These are phyloP conservation scores for Idaea dimidiata DNA, from an alignment of 2,888 invertebrate species.

Conservation along the genomic window DNA sequence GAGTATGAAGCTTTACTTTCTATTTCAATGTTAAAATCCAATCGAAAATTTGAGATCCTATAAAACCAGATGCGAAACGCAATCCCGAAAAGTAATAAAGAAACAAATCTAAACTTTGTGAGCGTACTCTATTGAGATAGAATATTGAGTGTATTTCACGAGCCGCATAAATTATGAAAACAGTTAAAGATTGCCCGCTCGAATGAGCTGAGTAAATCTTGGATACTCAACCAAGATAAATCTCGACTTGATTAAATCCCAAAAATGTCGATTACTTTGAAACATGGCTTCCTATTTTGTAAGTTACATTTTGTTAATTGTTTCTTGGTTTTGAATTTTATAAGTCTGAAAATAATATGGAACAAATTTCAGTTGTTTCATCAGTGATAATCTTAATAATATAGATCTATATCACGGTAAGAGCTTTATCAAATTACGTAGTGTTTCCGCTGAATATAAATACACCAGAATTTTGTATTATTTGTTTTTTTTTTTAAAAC, in stretches of 20 bases:
- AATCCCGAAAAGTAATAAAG: background rate
- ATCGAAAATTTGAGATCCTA: background rate
- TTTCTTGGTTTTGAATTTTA: background rate
- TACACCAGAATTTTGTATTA: no score
- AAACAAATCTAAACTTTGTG: background rate
- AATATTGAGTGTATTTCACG: background rate
- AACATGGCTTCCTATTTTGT: conserved; percentile 20
- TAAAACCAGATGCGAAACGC: background rate
- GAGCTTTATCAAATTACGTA: no score
- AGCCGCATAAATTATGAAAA: background rate
- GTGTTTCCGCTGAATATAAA: no score
- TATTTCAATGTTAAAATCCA: background rate
- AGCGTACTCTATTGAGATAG: background rate
- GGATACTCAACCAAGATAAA: conserved; percentile 13
- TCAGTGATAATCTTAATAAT: no score
- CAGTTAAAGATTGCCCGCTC: conserved; percentile 3
- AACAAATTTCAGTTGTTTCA: no score
- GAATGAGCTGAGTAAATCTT: conserved; percentile 16
- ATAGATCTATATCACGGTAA: no score
- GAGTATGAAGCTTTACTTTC: no score
- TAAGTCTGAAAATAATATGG: no score
- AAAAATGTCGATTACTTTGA: conserved; percentile 24
- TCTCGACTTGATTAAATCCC: conserved; percentile 25
- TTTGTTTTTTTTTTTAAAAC: no score
- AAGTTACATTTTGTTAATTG: conserved; percentile 15